Evolutionary conservation across 2,113 vertebrate genomes (phyloP).

Genomic region (Aix galericulata): DNA sequence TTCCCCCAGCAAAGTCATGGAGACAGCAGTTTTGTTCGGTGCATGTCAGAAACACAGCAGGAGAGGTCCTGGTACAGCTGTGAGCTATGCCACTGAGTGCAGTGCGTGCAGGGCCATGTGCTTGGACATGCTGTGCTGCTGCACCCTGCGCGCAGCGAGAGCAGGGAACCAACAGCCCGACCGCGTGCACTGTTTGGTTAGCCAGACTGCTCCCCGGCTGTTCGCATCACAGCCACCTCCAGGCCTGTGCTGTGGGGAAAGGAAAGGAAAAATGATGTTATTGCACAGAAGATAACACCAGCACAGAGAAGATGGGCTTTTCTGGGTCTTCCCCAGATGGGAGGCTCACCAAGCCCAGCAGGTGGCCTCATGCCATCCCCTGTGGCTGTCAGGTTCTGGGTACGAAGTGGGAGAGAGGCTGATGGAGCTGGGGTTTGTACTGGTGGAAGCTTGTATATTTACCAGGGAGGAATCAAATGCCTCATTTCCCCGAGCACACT

Average conservation of each 20-base stretch:
- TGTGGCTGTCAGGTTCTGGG: not conserved
- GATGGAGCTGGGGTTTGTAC: not conserved
- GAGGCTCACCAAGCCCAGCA: not conserved
- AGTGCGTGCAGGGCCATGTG: fast-evolving
- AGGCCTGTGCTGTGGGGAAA: not conserved
- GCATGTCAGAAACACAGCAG: not conserved
- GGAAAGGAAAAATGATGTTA: fast-evolving
- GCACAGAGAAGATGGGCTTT: not conserved
- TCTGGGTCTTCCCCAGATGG: not conserved
- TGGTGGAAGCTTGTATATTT: not conserved
- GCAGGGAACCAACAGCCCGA: fast-evolving
- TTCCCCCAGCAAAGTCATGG: not conserved
- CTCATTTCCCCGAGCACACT: not conserved
- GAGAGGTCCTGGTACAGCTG: not conserved
- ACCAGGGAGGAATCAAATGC: no score
- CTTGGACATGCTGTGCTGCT: not conserved
- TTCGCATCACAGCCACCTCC: not conserved
- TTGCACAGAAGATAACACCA: not conserved
- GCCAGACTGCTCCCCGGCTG: not conserved
- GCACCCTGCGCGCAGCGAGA: not conserved
- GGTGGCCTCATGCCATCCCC: not conserved
- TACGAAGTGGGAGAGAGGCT: not conserved
- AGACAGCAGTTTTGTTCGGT: not conserved
- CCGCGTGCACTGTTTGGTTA: fast-evolving
- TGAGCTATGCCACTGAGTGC: fast-evolving